Conservation (phyloP, 1,140 invertebrate genomes). For the Solen grandis region DNA sequence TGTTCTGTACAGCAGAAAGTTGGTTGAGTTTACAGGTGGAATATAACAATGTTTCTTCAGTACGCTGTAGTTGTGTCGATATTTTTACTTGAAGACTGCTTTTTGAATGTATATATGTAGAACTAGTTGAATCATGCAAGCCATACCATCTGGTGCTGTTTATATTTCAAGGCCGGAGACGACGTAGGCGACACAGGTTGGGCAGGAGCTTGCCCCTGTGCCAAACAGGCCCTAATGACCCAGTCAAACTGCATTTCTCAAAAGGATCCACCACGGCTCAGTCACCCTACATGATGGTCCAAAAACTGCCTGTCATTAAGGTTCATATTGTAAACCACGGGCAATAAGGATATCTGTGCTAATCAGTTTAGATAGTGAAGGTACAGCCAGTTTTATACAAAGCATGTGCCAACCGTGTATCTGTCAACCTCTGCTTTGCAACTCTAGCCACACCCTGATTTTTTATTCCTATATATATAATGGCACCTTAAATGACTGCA, state of each 20-base stretch:
- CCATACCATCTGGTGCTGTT: no score
- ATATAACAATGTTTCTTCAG: no score
- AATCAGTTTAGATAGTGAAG: constrained; percentile 35
- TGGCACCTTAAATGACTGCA: no score
- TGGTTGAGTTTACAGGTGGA: no score
- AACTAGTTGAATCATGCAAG: no score
- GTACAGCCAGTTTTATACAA: constrained; percentile 49
- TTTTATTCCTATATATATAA: no score
- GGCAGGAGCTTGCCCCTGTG: constrained; percentile 42
- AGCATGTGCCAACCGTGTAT: constrained; percentile 49
- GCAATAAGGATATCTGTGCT: constrained; percentile 32
- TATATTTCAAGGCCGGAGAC: constrained; percentile 55
- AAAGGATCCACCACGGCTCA: constrained; percentile 35
- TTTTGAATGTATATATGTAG: no score
- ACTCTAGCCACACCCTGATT: no score
- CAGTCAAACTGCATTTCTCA: constrained; percentile 57
- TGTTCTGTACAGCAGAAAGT: background rate
- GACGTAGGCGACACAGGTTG: constrained; percentile 44
- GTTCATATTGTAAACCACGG: constrained; percentile 56
- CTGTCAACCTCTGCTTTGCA: no score
- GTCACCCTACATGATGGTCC: constrained; percentile 58
- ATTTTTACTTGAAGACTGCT: no score
- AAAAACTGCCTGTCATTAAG: constrained; percentile 59
- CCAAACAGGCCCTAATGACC: constrained; percentile 31
- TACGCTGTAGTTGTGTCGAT: no score